Conservation (phyloP, 2,113 vertebrate genomes). For the Scopus umbretta region DNA sequence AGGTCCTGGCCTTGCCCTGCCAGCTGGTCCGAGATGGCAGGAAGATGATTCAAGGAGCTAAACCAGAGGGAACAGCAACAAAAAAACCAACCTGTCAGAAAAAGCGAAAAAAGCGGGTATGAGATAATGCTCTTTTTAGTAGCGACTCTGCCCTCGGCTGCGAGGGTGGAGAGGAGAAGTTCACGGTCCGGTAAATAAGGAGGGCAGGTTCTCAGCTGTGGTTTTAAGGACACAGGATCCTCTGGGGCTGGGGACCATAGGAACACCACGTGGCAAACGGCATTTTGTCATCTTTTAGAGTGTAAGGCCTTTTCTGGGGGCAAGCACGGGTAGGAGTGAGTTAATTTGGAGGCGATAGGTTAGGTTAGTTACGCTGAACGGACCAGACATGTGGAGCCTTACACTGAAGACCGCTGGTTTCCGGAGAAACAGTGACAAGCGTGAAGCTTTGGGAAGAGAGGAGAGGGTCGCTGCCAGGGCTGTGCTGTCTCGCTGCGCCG, state of each 20-base stretch:
- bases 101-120: background rate
- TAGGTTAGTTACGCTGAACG: fast-evolving
- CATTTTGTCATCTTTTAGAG: background rate
- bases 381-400: background rate
- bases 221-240: background rate
- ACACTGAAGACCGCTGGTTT: background rate
- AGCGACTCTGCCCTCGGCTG: background rate
- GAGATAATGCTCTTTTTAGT: background rate
- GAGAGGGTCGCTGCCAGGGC: background rate
- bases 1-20: background rate
- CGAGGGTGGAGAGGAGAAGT: background rate
- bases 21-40: background rate
- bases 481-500: background rate
- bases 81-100: background rate
- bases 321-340: background rate
- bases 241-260: background rate
- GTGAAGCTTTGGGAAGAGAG: background rate
- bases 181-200: background rate
- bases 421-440: fast-evolving
- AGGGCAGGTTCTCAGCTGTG: background rate
- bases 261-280: background rate
- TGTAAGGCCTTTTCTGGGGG: background rate
- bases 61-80: background rate
- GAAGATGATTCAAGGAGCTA: background rate
- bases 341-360: background rate